A percentile compares a stretch with the other conserved stretches of the same genome.
Evolutionary conservation across 2,797 vertebrate genomes (phyloP).

Genomic region (Cuculus canorus): DNA sequence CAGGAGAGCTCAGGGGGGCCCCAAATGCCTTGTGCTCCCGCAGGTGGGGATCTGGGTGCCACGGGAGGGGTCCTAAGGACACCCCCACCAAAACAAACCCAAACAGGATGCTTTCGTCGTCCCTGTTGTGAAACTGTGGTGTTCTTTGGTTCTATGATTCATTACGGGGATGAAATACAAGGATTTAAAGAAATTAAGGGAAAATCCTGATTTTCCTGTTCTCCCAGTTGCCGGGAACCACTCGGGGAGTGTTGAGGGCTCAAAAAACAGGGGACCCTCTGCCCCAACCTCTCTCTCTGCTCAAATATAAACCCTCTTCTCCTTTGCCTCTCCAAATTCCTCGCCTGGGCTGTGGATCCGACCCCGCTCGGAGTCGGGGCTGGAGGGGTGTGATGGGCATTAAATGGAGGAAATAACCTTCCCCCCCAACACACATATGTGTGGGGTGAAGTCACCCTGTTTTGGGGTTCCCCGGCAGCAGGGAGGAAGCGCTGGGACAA

Average conservation of each 20-base stretch:
- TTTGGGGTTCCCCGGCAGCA: not conserved
- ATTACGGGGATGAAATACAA: not conserved
- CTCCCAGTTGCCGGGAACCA: not conserved
- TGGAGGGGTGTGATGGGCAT: accelerated
- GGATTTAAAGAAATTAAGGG: not conserved
- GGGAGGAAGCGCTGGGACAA: not conserved
- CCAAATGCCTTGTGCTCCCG: not conserved
- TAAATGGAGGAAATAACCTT: not conserved
- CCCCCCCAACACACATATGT: accelerated
- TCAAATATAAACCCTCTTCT: accelerated
- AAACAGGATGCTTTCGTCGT: not conserved
- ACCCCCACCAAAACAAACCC: not conserved
- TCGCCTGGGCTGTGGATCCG: not conserved
- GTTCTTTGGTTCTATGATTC: too few species aligned
- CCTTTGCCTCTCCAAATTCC: not conserved
- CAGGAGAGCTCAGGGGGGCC: not conserved
- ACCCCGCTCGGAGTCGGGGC: accelerated
- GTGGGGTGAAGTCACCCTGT: not conserved
- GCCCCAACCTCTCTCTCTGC: not conserved
- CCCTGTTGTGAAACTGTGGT: not conserved
- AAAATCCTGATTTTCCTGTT: not conserved
- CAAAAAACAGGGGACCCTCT: not conserved
- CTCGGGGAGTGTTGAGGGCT: not conserved
- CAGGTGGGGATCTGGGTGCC: not conserved
- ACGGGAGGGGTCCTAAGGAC: too few species aligned